Evolutionary conservation across 2,888 invertebrate genomes (phyloP).

Genomic region (Norana najaformis): DNA sequence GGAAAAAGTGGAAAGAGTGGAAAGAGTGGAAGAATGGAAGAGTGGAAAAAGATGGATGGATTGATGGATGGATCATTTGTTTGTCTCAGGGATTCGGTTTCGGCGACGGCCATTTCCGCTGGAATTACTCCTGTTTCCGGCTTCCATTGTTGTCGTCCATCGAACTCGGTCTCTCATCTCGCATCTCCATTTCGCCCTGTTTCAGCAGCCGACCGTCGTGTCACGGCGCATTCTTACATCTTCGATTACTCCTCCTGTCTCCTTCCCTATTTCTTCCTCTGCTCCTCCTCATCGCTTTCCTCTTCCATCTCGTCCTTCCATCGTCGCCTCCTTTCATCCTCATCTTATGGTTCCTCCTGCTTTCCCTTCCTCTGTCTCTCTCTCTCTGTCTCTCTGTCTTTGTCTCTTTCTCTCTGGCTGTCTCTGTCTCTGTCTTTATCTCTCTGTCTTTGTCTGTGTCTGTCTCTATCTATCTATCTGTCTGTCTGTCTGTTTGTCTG

Average conservation of each 20-base stretch:
- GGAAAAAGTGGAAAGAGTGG: background rate
- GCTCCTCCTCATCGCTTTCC: background rate
- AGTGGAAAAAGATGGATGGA: background rate
- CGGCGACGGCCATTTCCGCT: background rate
- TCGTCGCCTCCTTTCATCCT: background rate
- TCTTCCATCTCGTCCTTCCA: background rate
- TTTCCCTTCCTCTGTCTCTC: too few relatives aligned
- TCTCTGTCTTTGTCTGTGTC: background rate
- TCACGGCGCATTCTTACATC: background rate
- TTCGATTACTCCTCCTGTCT: background rate
- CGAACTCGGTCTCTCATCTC: background rate
- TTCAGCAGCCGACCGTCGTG: background rate
- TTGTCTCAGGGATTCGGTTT: background rate
- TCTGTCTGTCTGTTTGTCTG: too few relatives aligned
- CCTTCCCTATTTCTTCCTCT: background rate
- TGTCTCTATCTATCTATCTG: too few relatives aligned
- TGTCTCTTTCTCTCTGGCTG: background rate
- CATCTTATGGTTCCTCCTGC: background rate
- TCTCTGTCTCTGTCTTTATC: background rate
- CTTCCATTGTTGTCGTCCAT: background rate
- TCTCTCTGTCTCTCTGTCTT: too few relatives aligned
- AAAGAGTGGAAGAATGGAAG: too few relatives aligned
- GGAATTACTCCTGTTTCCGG: background rate
- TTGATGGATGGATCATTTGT: background rate
- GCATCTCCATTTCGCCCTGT: background rate